A percentile compares a stretch with the other conserved stretches of the same genome.
These are phyloP conservation scores for Schizopygopsis pylzovi DNA, from an alignment of 2,797 vertebrate species.

Conservation along the genomic window DNA sequence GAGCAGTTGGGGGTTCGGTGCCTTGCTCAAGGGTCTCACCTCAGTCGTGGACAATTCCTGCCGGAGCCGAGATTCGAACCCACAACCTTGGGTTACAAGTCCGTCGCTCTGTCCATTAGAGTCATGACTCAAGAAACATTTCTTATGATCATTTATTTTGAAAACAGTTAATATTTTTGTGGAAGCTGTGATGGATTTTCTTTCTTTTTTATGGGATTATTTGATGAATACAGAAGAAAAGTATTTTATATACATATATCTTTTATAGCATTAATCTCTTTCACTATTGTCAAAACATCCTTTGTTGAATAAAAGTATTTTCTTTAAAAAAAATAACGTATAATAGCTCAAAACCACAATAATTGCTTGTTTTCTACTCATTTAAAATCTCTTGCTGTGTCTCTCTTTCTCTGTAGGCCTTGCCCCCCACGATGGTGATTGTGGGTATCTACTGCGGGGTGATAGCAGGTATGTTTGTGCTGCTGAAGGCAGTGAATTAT, in stretches of 20 bases:
- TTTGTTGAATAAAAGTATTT: not conserved
- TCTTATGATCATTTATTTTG: not conserved
- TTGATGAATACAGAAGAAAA: not conserved
- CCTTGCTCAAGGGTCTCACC: no score
- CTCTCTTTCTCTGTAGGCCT: conserved; percentile 77
- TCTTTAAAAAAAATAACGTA: not conserved
- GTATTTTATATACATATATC: not conserved
- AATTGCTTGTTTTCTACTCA: not conserved
- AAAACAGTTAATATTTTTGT: not conserved
- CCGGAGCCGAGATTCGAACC: no score
- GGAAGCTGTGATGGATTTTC: not conserved
- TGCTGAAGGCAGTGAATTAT: conserved; percentile 97
- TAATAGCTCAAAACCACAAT: not conserved
- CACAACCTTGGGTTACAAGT: no score
- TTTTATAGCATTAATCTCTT: not conserved
- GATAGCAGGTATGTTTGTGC: conserved; percentile 92
- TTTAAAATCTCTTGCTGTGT: conserved; percentile 2
- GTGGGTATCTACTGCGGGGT: conserved; percentile 98
- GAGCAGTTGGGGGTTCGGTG: no score
- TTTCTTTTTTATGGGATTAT: not conserved
- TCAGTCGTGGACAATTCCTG: no score
- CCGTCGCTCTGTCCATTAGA: no score
- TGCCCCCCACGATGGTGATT: conserved; percentile 96
- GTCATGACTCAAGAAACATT: not conserved
- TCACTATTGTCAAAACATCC: not conserved